Percentiles rank a stretch among this genome's conserved stretches.
These are phyloP conservation scores for Psammodynastes pulverulentus DNA, from an alignment of 2,113 vertebrate species.

Conservation along the genomic window DNA sequence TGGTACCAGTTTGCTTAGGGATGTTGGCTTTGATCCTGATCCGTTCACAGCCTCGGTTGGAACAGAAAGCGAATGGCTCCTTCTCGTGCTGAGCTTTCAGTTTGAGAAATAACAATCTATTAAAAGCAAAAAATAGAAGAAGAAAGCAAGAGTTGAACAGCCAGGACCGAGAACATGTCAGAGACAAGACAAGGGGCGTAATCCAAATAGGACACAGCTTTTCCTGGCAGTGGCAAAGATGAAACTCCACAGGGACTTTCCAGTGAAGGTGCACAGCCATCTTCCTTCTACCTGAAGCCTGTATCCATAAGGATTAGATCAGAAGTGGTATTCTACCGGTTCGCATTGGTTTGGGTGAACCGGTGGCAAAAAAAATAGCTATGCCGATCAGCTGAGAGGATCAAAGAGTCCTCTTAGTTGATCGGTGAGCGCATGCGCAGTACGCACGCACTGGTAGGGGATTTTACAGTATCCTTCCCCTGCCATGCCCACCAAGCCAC, in stretches of 20 bases:
- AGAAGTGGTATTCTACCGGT: no score
- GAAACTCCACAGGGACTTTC: not conserved
- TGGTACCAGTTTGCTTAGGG: constrained; percentile 76
- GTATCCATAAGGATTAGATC: not conserved
- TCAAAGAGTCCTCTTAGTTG: no score
- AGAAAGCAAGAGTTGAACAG: not conserved
- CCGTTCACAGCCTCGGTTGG: constrained; percentile 87
- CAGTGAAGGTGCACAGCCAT: not conserved
- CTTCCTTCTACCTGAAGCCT: not conserved
- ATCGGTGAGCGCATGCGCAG: no score
- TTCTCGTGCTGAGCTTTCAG: constrained; percentile 83
- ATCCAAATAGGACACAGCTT: not conserved
- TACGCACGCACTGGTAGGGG: no score
- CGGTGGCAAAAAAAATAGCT: no score
- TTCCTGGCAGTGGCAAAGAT: not conserved
- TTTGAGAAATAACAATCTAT: constrained; percentile 90
- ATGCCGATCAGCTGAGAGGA: no score
- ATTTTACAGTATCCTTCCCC: no score
- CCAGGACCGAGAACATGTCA: not conserved
- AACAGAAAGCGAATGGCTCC: constrained; percentile 91
- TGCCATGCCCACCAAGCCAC: no score
- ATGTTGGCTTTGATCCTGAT: constrained; percentile 87
- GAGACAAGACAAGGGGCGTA: fast-evolving
- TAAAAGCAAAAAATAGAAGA: not conserved
- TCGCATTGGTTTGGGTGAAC: no score